Conservation (phyloP, 2,797 vertebrate genomes). For the Sphenopsis melanotis region DNA sequence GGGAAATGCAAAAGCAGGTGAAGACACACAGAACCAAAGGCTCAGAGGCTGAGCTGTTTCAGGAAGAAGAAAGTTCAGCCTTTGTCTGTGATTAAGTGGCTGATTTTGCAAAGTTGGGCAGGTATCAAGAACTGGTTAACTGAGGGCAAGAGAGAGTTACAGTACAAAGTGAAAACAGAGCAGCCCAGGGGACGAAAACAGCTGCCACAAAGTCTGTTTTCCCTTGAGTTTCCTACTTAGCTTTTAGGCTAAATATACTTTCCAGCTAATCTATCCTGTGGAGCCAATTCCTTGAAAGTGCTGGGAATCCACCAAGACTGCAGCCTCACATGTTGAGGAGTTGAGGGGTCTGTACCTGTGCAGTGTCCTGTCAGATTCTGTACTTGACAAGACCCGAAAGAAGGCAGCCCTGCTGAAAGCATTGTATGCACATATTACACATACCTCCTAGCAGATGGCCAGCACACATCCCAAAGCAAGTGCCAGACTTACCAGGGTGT, state of each 20-base stretch:
- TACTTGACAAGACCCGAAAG: background rate
- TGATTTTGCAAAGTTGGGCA: background rate
- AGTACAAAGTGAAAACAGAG: conserved; percentile 20
- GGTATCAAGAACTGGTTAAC: conserved; percentile 46
- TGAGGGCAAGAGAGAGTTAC: conserved; percentile 31
- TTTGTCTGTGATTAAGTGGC: conserved; percentile 17
- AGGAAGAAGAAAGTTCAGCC: conserved; percentile 2
- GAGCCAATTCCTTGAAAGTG: background rate
- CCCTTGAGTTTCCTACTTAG: conserved; percentile 7
- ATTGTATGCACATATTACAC: background rate
- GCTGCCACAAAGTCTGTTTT: conserved; percentile 29
- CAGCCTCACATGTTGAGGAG: background rate
- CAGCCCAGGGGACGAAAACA: conserved; percentile 15
- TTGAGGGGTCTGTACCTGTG: background rate
- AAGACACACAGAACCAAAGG: background rate
- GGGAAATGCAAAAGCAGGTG: background rate
- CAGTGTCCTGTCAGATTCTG: background rate
- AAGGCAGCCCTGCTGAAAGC: background rate
- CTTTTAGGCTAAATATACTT: conserved; percentile 38
- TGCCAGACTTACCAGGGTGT: background rate
- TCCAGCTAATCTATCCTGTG: background rate
- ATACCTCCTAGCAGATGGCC: background rate
- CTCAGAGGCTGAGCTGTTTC: background rate
- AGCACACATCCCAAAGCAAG: background rate
- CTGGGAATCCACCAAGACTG: background rate